phyloP scores from a whole-genome alignment of 2,888 invertebrate genomes.

The Lasioglossum oenotherae region DNA sequence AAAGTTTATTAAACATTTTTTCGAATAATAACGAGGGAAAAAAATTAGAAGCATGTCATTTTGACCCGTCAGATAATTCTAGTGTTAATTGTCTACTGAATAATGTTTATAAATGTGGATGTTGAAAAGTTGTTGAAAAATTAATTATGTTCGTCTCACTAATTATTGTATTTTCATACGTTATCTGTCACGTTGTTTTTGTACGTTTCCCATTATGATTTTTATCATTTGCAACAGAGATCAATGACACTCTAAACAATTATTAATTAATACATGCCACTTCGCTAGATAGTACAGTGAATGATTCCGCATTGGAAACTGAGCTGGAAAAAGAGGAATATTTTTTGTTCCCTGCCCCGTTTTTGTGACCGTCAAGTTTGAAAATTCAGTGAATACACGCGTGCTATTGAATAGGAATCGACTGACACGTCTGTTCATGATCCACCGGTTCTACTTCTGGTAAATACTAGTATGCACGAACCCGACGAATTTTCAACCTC shows the following conservation, averaged over 20 bases:
- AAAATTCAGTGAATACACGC: neutral
- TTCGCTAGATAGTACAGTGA: neutral
- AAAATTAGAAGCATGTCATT: neutral
- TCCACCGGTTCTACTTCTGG: neutral
- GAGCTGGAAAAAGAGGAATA: neutral
- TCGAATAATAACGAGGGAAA: neutral
- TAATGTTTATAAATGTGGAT: neutral
- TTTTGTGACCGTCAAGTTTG: neutral
- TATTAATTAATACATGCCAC: neutral
- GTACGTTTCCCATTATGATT: neutral
- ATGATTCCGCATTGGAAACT: neutral
- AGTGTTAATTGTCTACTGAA: neutral
- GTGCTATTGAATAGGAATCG: neutral
- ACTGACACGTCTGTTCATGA: neutral
- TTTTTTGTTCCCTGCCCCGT: neutral
- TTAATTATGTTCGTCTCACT: neutral
- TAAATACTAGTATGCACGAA: neutral
- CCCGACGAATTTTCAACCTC: neutral
- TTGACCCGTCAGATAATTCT: neutral
- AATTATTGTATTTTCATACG: neutral
- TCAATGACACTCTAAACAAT: neutral
- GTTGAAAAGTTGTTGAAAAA: neutral
- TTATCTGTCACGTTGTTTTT: neutral
- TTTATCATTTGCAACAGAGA: neutral
- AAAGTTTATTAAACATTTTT: neutral